A percentile compares a stretch with the other conserved stretches of the same genome.
These are phyloP conservation scores for Phacellophora camtschatica DNA, from an alignment of 30 jellyfish, hydroid and myxozoan genomes.

Conservation along the genomic window DNA sequence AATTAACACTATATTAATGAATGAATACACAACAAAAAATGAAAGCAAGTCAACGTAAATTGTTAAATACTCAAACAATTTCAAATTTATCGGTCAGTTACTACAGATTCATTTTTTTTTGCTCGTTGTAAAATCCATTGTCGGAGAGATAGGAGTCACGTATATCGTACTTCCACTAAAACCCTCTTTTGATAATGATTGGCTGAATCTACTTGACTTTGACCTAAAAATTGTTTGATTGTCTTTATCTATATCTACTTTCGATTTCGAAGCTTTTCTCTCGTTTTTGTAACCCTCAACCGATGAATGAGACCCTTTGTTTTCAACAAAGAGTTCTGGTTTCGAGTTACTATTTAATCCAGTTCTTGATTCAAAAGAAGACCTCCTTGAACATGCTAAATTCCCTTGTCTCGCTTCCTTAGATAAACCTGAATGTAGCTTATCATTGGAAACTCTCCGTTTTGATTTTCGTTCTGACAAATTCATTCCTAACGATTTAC, in stretches of 20 bases:
- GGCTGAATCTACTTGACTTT: neutral
- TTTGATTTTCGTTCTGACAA: neutral
- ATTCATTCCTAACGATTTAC: neutral
- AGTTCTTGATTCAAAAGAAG: neutral
- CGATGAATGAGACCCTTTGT: neutral
- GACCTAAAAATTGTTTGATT: neutral
- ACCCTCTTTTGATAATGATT: neutral
- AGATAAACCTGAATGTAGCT: constrained; percentile 5
- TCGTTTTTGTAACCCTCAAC: neutral
- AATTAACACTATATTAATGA: too few relatives aligned
- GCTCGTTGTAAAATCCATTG: constrained; percentile 17
- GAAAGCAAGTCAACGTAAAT: neutral
- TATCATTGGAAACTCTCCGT: constrained; percentile 8
- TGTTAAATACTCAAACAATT: too few relatives aligned
- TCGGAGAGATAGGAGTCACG: constrained; percentile 7
- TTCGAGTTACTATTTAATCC: neutral
- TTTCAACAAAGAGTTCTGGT: neutral
- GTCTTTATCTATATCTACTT: neutral
- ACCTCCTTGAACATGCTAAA: neutral
- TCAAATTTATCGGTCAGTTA: neutral
- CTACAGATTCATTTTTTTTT: neutral
- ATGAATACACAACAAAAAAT: too few relatives aligned
- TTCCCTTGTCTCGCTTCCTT: neutral
- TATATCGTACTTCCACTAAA: neutral
- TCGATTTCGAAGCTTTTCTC: neutral